Evolutionary conservation across 1,140 invertebrate species (phyloP).

Genomic region (Oryctes rhinoceros): DNA sequence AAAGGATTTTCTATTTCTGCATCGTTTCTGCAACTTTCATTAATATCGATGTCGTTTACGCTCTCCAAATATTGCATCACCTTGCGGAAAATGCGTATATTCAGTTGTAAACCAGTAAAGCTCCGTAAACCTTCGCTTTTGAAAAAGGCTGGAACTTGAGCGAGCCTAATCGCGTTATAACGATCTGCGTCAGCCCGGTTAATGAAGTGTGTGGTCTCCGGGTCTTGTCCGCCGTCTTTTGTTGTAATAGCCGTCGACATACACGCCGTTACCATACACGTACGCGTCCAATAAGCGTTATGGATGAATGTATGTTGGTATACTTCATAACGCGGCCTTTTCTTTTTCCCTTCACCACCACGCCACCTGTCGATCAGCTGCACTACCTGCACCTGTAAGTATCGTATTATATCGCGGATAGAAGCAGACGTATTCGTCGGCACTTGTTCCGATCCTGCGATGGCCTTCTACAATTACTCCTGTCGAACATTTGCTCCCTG

Average conservation of each 20-base stretch:
- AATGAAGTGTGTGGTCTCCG: slow-evolving; percentile 9
- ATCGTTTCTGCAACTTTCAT: too few relatives aligned
- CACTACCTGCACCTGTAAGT: slow-evolving; percentile 22
- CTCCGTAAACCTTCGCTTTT: neutral
- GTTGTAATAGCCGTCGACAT: neutral
- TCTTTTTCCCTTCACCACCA: neutral
- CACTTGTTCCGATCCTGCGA: neutral
- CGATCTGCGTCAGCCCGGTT: neutral
- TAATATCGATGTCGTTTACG: too few relatives aligned
- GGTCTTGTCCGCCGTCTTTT: neutral
- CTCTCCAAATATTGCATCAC: too few relatives aligned
- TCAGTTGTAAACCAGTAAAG: too few relatives aligned
- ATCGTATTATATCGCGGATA: slow-evolving; percentile 3
- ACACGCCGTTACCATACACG: neutral
- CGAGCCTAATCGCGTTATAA: neutral
- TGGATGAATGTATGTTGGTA: neutral
- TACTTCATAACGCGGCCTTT: neutral
- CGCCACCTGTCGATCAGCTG: slow-evolving; percentile 35
- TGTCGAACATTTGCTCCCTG: neutral
- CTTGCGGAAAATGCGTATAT: too few relatives aligned
- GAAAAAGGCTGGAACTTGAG: neutral
- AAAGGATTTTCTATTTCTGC: too few relatives aligned
- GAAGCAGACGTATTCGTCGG: neutral
- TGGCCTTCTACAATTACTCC: neutral
- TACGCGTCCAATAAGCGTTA: too few relatives aligned